Base-by-base conservation (phyloP, 2,113 vertebrate species). In the Bungarus multicinctus region DNA sequence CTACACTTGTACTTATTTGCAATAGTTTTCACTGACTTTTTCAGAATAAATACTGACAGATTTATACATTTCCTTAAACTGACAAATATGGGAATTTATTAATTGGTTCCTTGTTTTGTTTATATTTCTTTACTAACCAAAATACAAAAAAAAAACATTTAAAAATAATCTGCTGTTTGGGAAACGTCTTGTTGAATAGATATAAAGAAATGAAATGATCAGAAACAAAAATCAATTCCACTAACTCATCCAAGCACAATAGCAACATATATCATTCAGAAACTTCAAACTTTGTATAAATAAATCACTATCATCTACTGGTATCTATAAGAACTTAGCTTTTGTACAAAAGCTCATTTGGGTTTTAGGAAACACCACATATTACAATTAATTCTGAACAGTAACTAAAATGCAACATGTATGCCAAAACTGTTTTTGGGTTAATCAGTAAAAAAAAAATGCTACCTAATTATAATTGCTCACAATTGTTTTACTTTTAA, bases 1-100 rank as follows among this genome's bases (percentile, higher is more conserved):
- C 92, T 97, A 96, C 95, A 97, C 93, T 94, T 92, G 92, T 95
- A 95, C 96, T 96, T 94, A 96, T 94, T 97, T 97, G 96, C 93
- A 93, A 96, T 96, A 96, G 88, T 94, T 90, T 89, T 94, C 91
- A 90, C 93, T 86, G 16, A 58, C 88, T 89, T 96, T 93, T 81
- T 93, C 27, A 0, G 91, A 89, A 89, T 0, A 92, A 22, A 92
- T 94, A 93, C 1, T 54, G 93, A 85, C 94, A 96, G 94, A 93
- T 94, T 95, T 94, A 93, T 81, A 92, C 39, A 52, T 85, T 93
- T 86, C 91, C 88, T 90, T 90, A 92, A 55, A 95, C 0, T 1
- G 64, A 90, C 95, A 27, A 54, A 18, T 0, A 0, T 91, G 64
- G 30, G 7, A 45, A 81, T 81, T 34, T n/a, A 55, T 92, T 88